Conservation (phyloP, 2,113 vertebrate genomes). For the Vireo altiloquus region DNA sequence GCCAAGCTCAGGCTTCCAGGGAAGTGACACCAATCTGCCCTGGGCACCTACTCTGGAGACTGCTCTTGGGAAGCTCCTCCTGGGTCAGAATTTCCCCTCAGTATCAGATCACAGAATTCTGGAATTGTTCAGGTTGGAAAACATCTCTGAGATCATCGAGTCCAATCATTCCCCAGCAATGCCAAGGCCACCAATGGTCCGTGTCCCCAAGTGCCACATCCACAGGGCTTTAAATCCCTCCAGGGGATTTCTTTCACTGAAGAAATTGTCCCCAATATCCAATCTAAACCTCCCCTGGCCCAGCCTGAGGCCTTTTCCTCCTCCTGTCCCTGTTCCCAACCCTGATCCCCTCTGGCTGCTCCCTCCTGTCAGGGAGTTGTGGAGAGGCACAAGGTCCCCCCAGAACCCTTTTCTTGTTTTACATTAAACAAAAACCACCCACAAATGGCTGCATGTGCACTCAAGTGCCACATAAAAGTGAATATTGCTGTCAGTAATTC, state of each 20-base stretch:
- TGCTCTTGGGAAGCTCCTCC: not conserved
- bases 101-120: fast-evolving
- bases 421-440: not conserved
- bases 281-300: fast-evolving
- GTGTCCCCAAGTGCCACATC: fast-evolving
- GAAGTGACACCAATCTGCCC: not conserved
- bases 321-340: not conserved
- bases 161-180: fast-evolving
- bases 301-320: fast-evolving
- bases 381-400: fast-evolving
- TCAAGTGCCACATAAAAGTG: not conserved
- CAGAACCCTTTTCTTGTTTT: not conserved
- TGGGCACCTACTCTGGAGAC: too few relatives aligned
- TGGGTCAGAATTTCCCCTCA: not conserved
- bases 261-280: not conserved
- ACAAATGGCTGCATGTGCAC: fast-evolving
- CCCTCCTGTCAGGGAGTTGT: not conserved
- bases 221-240: fast-evolving
- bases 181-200: fast-evolving
- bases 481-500: not conserved
- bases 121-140: not conserved
- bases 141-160: fast-evolving
- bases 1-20: not conserved
- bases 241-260: not conserved
- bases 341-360: fast-evolving